Conservation (phyloP, 2,888 invertebrate species). For the Synanthedon vespiformis region DNA sequence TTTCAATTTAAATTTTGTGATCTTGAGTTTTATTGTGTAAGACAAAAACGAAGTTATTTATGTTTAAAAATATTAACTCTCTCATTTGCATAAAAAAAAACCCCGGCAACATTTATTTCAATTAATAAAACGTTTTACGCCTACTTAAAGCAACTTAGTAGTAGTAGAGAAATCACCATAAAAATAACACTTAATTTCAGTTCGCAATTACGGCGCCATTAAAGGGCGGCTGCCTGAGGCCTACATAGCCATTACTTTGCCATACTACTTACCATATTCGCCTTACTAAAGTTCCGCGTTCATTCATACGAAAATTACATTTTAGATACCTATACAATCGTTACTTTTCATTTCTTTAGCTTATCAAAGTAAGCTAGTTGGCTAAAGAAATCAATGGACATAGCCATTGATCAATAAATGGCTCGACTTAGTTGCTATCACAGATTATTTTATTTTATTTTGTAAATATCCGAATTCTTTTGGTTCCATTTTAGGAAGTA, state of each 20-base stretch:
- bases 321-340: too few species aligned
- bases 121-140: conserved; percentile 65
- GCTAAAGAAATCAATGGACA: too few species aligned
- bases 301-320: not conserved
- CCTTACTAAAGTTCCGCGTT: conserved; percentile 21
- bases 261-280: conserved; percentile 41
- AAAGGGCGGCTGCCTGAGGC: conserved; percentile 59
- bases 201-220: conserved; percentile 63
- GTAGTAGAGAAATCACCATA: conserved; percentile 68
- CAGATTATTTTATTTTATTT: too few species aligned
- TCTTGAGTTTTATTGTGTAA: too few species aligned
- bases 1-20: too few species aligned
- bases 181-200: conserved; percentile 71
- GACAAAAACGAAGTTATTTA: too few species aligned
- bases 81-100: not conserved
- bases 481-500: too few species aligned
- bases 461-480: too few species aligned
- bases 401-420: too few species aligned
- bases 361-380: too few species aligned
- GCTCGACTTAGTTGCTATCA: too few species aligned
- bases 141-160: conserved; percentile 67
- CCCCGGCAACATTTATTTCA: conserved; percentile 33
- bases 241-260: conserved; percentile 54
- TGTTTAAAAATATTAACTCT: not conserved
- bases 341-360: too few species aligned